Evolutionary conservation across 2,888 invertebrate species (phyloP).

Genomic region (Chamaedrilus cognettii): DNA sequence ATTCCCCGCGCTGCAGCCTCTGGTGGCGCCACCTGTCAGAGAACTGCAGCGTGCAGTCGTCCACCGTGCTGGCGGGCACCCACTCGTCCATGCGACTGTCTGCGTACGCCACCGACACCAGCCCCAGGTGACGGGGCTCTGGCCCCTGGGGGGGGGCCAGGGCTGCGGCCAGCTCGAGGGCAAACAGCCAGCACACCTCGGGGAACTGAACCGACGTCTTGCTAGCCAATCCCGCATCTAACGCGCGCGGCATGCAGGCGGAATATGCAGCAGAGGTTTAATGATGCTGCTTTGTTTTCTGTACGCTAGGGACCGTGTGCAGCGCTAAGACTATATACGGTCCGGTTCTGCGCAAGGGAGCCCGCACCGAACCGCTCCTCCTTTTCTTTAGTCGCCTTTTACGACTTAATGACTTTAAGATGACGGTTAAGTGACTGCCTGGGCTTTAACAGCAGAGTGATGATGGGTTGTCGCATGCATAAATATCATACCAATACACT

Average conservation of each 20-base stretch:
- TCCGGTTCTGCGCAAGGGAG: too few species aligned
- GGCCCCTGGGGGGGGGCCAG: conserved; percentile 47
- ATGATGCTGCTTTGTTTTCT: not conserved
- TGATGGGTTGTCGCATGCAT: too few species aligned
- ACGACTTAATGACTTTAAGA: too few species aligned
- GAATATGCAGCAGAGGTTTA: not conserved
- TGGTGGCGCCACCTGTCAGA: conserved; percentile 21
- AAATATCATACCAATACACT: too few species aligned
- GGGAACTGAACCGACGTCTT: conserved; percentile 23
- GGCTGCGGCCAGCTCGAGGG: conserved; percentile 42
- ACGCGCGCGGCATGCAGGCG: conserved; percentile 3
- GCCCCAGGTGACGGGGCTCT: too few species aligned
- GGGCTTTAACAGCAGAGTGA: too few species aligned
- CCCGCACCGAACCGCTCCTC: too few species aligned
- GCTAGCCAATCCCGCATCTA: conserved; percentile 13
- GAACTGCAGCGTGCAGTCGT: conserved; percentile 19
- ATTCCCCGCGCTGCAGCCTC: too few species aligned
- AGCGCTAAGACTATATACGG: too few species aligned
- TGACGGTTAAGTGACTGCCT: too few species aligned
- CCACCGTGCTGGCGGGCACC: conserved; percentile 19
- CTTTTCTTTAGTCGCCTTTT: too few species aligned
- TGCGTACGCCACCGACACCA: conserved; percentile 26
- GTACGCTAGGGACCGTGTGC: too few species aligned
- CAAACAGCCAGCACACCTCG: conserved; percentile 53
- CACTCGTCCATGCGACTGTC: conserved; percentile 34